Base-by-base conservation (phyloP, 2,113 vertebrate species). In the Nesogale talazaci region DNA sequence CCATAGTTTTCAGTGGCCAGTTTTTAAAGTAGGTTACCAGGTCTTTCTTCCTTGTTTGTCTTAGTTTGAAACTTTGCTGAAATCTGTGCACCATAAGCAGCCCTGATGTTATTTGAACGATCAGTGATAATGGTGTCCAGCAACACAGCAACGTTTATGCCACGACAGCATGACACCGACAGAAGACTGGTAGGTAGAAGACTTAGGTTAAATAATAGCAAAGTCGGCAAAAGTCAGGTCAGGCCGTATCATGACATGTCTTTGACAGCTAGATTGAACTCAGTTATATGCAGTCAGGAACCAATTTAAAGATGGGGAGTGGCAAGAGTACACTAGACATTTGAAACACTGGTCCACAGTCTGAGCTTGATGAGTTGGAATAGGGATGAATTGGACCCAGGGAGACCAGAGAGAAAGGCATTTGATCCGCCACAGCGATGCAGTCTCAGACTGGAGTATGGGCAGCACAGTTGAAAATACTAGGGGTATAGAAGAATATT, bases 201-300 rank as follows among this genome's bases (percentile, higher is more conserved):
- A 72, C n/a, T 83, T n/a, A 9, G 56, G 22, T 56, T 89, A 36
- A 78, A 22, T 77, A 14, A 20, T 86, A 82, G 56, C 31, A 31
- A 36, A 61, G 46, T 31, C 14, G 57, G 3, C 59, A 29, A 75
- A 31, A 31, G 65, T 78, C 65, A 91, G 4, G 56, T 95, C 36
- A 65, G 42, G 42, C 85, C 40, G 82, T 63, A 69, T 87, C 27
- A 10, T 88, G 36, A 34, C 57, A 61, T 52, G n/a, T 72, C 17
- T 94, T 90, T 59, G 56, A 42, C 86, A 65, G 10, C 31, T 36
- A n/a, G 65, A 23, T 29, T 91, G 40, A 46, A 72, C 82, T 86
- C 10, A 52, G 38, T 83, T 31, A 61, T 16, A 15, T 12, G 7
- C 29, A 69, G 3, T 15, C n/a, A 67, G 46, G 69, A 95, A 23